These are phyloP conservation scores for Platysteira castanea DNA, from an alignment of 2,113 vertebrate genomes.

Conservation along the genomic window DNA sequence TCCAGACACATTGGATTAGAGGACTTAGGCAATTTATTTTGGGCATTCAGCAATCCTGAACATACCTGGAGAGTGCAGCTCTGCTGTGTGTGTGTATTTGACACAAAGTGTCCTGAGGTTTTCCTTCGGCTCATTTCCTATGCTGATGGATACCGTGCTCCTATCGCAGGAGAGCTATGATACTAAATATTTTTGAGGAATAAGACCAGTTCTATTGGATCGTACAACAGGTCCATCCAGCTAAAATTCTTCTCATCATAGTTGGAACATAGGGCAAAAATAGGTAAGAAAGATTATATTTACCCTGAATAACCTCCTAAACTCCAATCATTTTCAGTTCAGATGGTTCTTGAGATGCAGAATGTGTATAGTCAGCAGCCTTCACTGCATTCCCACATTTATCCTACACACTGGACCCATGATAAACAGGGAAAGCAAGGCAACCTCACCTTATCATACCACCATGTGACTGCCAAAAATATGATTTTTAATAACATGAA, in stretches of 20 bases:
- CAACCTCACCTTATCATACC: not conserved
- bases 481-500: not conserved
- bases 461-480: not conserved
- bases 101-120: not conserved
- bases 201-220: not conserved
- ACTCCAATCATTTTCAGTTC: not conserved
- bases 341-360: not conserved
- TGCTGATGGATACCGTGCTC: not conserved
- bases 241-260: not conserved
- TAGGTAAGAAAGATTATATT: not conserved
- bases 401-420: not conserved
- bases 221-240: not conserved
- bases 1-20: not conserved
- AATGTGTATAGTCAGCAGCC: not conserved
- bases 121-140: not conserved
- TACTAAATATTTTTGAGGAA: not conserved
- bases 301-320: not conserved
- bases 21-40: not conserved
- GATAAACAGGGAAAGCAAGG: not conserved
- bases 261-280: not conserved
- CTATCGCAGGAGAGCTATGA: not conserved
- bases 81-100: not conserved
- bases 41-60: not conserved
- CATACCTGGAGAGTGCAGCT: not conserved
- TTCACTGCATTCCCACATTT: not conserved